Percentiles rank a stretch among this genome's conserved stretches.
phyloP scores from a whole-genome alignment of 2,797 vertebrate genomes.

The Pseudochromis fuscus region DNA sequence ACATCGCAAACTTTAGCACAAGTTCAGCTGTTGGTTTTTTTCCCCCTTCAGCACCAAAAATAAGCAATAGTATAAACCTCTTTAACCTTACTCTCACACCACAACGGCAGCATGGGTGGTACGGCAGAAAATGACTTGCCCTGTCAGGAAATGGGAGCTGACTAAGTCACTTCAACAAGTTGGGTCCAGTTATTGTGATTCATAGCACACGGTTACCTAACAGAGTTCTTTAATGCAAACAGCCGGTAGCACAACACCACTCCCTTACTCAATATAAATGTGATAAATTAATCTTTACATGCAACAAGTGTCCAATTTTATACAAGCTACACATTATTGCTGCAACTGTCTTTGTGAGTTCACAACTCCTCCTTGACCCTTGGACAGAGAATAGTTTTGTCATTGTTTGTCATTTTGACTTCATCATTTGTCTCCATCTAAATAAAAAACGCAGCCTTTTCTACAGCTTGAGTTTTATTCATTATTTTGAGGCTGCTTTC shows the following conservation, averaged over 20 bases:
- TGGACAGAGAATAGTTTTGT: neutral
- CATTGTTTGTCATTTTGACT: neutral
- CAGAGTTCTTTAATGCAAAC: constrained; percentile 13
- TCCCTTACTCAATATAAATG: neutral
- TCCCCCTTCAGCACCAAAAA: neutral
- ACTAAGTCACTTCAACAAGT: constrained; percentile 26
- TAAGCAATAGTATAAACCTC: constrained; percentile 1
- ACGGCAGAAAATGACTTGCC: constrained; percentile 4
- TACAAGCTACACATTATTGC: neutral
- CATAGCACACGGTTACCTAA: constrained; percentile 5
- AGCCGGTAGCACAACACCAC: constrained; percentile 10
- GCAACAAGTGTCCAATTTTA: neutral
- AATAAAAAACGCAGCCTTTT: neutral
- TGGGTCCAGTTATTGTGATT: constrained; percentile 23
- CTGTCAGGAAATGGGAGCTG: constrained; percentile 13
- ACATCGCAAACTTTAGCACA: constrained; percentile 11
- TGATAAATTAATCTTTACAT: constrained; percentile 8
- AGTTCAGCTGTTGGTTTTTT: constrained; percentile 12
- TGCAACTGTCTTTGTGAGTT: too few species aligned
- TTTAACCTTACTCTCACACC: neutral
- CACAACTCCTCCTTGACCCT: neutral
- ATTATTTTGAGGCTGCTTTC: constrained; percentile 31
- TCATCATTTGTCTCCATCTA: neutral
- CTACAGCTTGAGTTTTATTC: constrained; percentile 22
- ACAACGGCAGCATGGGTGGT: too few species aligned